A percentile compares a stretch with the other conserved stretches of the same genome.
Evolutionary conservation across 92 coral and sea anemone species (phyloP).

Genomic region (Epizoanthus illoricatus): DNA sequence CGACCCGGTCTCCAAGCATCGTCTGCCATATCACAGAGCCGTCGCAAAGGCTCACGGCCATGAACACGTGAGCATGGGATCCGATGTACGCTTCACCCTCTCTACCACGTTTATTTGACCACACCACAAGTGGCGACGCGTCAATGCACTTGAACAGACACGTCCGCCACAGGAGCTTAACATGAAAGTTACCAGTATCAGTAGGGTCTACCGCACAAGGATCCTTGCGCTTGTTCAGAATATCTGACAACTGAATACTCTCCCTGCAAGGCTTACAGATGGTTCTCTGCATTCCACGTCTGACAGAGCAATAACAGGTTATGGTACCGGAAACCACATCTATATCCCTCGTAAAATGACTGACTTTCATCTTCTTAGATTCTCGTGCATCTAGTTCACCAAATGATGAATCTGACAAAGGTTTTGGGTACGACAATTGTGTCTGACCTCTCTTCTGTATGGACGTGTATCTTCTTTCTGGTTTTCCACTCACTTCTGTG

Average conservation of each 20-base stretch:
- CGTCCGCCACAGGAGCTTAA: slow-evolving; percentile 58
- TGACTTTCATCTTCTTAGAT: slow-evolving; percentile 19
- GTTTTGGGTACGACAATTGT: background rate
- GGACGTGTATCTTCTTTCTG: background rate
- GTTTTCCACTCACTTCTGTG: background rate
- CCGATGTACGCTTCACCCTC: slow-evolving; percentile 81
- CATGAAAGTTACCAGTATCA: background rate
- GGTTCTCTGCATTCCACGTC: slow-evolving; percentile 64
- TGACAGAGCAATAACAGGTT: slow-evolving; percentile 72
- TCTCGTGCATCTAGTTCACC: background rate
- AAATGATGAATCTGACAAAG: background rate
- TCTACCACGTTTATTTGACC: slow-evolving; percentile 41
- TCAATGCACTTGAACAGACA: slow-evolving; percentile 82
- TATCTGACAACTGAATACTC: background rate
- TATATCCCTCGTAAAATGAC: background rate
- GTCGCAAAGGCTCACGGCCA: slow-evolving; percentile 67
- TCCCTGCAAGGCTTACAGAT: slow-evolving; percentile 50
- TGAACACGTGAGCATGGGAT: slow-evolving; percentile 84
- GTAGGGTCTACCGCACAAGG: background rate
- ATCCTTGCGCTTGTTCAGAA: background rate
- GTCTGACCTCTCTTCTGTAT: background rate
- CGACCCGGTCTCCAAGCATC: slow-evolving; percentile 82
- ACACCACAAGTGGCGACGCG: slow-evolving; percentile 91
- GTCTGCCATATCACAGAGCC: slow-evolving; percentile 82
- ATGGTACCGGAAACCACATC: background rate